Evolutionary conservation across 2,797 vertebrate genomes (phyloP), one percentile per base, ranked within the genome.

Genomic region (Sarcoramphus papa): DNA sequence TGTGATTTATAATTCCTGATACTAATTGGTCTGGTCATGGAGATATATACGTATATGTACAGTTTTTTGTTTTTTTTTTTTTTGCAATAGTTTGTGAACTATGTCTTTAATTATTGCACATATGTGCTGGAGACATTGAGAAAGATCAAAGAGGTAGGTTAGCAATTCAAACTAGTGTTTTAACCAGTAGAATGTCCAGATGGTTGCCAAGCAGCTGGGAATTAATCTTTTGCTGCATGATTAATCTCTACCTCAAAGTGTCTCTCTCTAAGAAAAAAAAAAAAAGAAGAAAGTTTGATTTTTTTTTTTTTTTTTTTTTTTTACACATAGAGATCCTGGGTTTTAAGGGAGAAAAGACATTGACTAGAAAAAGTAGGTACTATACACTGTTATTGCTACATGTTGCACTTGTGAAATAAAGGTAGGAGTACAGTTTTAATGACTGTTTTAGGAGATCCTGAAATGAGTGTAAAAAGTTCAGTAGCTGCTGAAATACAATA

Each of bases 41-140:
- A 45, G 92, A 53, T 59, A 48, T 27, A 74, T 35, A 43, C 4
- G 50, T 81, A 27, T 51, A 27, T 37, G 67, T 59, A 63, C 41
- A 69, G 70, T 87, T 91, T 48, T n/a, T 92, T 92, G 14, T n/a
- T n/a, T n/a, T 87, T 91, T 93, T 60, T 91, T 84, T n/a, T 63
- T 72, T 83, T 59, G 54, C 85, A 86, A 21, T 60, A 73, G 68
- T 95, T 94, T 70, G 77, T 80, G 94, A 91, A 93, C 91, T 92
- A 1, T 96, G 91, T 95, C 97, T 97, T 97, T 97, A 97, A 97
- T 97, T 97, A 97, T 93, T 95, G 88, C 92, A 93, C 94, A 96
- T 96, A 93, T 96, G 96, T 91, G 92, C 94, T 95, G 88, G 94
- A 97, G 91, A 94, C 95, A 88, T n/a, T 96, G 96, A 76, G 69